A percentile compares a stretch with the other conserved stretches of the same genome.
These are phyloP conservation scores for Chiloscyllium plagiosum DNA, from an alignment of 2,113 vertebrate species.

Conservation along the genomic window DNA sequence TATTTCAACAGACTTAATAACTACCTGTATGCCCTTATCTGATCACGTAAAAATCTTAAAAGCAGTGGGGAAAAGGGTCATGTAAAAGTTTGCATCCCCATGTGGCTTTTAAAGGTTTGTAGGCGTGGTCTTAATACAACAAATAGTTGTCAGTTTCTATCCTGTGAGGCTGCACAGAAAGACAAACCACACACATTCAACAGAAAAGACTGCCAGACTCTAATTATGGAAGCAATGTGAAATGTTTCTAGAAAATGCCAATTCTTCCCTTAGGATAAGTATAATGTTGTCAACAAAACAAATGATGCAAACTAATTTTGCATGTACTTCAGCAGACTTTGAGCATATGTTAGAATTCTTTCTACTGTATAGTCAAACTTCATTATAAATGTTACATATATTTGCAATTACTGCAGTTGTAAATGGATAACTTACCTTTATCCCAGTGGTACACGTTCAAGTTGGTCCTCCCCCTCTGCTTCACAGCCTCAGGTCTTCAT, in stretches of 20 bases:
- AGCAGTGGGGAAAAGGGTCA: not conserved
- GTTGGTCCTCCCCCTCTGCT: not conserved
- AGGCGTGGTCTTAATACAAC: constrained; percentile 4
- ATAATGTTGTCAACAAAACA: not conserved
- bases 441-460: not conserved
- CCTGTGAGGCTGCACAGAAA: not conserved
- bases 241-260: not conserved
- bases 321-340: not conserved
- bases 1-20: not conserved
- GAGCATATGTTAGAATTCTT: not conserved
- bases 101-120: not conserved
- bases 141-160: not conserved
- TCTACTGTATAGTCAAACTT: not conserved
- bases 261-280: not conserved
- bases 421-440: not conserved
- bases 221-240: not conserved
- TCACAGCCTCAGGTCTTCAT: not conserved
- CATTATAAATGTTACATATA: not conserved
- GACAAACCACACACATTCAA: not conserved
- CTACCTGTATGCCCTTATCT: not conserved
- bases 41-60: not conserved
- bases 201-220: not conserved
- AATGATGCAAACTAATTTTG: not conserved
- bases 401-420: not conserved
- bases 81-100: not conserved